Conservation (phyloP, 2,888 invertebrate species). For the Elegia similella region DNA sequence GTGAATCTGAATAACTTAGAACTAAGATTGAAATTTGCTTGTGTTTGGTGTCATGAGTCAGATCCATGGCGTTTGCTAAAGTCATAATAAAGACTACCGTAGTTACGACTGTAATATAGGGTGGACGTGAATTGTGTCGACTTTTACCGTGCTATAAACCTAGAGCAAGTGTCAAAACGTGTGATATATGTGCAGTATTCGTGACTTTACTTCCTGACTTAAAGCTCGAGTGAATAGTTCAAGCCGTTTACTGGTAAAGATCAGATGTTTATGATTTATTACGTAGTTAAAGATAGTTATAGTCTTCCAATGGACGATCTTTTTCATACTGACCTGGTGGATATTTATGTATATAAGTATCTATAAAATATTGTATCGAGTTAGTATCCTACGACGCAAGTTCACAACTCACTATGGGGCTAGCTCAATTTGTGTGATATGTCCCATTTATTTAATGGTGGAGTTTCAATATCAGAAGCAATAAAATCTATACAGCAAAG, state of each 20-base stretch:
- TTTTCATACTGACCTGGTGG: too few species aligned
- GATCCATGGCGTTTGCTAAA: constrained; percentile 1
- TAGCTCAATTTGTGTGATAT: too few species aligned
- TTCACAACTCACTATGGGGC: too few species aligned
- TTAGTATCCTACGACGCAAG: too few species aligned
- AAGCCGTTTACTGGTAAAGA: not conserved
- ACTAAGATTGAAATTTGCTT: constrained; percentile 13
- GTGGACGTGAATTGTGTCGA: constrained; percentile 29
- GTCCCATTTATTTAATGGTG: too few species aligned
- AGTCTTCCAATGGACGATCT: too few species aligned
- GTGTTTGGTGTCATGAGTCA: not conserved
- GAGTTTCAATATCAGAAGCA: too few species aligned
- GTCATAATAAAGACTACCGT: constrained; percentile 46
- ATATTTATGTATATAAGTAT: too few species aligned
- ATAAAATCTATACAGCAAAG: too few species aligned
- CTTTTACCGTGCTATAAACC: constrained; percentile 22
- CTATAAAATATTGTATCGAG: too few species aligned
- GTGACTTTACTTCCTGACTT: not conserved
- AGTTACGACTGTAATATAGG: constrained; percentile 50
- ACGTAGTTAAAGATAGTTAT: not conserved
- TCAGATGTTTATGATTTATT: not conserved
- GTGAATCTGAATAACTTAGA: not conserved
- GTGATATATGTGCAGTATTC: constrained; percentile 1
- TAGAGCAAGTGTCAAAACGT: constrained; percentile 8
- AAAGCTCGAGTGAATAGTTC: not conserved